These are phyloP conservation scores for Drosophila paulistorum DNA, from an alignment of 1,140 invertebrate genomes.

Conservation along the genomic window DNA sequence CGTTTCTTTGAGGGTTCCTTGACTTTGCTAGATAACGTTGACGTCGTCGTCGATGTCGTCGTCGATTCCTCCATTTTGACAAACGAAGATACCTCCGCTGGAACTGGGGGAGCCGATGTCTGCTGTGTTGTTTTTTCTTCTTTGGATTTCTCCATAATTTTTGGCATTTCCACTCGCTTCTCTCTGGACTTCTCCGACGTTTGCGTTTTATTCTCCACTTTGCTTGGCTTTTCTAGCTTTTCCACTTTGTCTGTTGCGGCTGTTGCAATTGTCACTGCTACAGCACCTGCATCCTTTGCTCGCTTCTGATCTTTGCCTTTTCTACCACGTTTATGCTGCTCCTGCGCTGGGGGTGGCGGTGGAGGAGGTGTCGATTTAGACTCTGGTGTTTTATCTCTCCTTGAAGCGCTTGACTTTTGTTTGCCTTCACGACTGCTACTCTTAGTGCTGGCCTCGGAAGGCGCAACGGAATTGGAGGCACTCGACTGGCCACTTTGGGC, in stretches of 20 bases:
- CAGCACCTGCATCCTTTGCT: constrained; percentile 32
- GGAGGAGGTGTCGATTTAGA: neutral
- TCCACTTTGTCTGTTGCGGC: constrained; percentile 2
- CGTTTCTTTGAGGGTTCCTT: constrained; percentile 48
- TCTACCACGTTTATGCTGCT: constrained; percentile 54
- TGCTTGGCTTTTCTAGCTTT: constrained; percentile 44
- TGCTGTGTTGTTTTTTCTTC: constrained; percentile 26
- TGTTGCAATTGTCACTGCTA: neutral
- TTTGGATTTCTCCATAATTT: constrained; percentile 51
- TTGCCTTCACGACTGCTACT: constrained; percentile 2
- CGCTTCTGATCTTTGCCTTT: constrained; percentile 62
- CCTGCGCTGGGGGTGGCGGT: constrained; percentile 8
- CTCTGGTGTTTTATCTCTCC: constrained; percentile 44
- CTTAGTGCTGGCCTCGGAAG: constrained; percentile 58
- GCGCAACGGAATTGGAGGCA: constrained; percentile 52
- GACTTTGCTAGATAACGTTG: neutral
- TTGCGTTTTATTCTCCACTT: constrained; percentile 37
- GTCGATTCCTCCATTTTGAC: constrained; percentile 48
- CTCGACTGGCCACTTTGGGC: constrained; percentile 36
- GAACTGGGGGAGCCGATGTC: neutral
- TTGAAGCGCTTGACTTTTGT: constrained; percentile 19
- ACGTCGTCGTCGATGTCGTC: neutral
- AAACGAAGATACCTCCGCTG: neutral
- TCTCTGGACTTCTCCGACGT: constrained; percentile 28
- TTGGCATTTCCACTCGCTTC: constrained; percentile 43